Evolutionary conservation across 37 sponge, comb jelly and placozoan species (phyloP).

Genomic region (Geodia barretti): DNA sequence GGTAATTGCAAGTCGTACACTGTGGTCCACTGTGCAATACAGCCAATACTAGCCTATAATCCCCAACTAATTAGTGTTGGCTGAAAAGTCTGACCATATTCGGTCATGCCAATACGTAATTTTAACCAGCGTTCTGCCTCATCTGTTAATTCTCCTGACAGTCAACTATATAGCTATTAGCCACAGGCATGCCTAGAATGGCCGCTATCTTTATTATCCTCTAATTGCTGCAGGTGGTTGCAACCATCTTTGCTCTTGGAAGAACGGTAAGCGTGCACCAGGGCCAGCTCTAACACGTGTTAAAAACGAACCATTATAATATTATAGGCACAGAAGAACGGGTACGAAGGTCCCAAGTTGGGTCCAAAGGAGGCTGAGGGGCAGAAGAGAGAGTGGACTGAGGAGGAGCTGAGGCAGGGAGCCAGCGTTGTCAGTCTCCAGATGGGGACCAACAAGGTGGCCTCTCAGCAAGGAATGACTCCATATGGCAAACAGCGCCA

Average conservation of each 20-base stretch:
- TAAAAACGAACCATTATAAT: too few species aligned
- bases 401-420: constrained; percentile 44
- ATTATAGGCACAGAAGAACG: constrained; percentile 58
- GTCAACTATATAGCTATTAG: too few species aligned
- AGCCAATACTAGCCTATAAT: neutral
- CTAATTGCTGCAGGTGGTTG: constrained; percentile 28
- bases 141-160: too few species aligned
- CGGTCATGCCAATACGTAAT: neutral
- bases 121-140: too few species aligned
- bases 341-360: constrained; percentile 45
- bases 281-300: neutral
- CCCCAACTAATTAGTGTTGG: neutral
- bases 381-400: constrained; percentile 42
- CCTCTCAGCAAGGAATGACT: constrained; percentile 57
- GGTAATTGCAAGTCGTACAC: constrained; percentile 14
- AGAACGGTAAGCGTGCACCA: neutral
- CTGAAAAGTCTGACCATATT: neutral
- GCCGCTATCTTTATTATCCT: too few species aligned
- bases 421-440: constrained; percentile 60
- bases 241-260: constrained; percentile 55
- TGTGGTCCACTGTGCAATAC: neutral
- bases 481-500: constrained; percentile 56
- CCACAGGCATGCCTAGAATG: too few species aligned
- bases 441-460: constrained; percentile 70
- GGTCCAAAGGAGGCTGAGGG: constrained; percentile 68